Conservation (phyloP, 2,888 invertebrate species). For the Pycnomerus fuliginosus region DNA sequence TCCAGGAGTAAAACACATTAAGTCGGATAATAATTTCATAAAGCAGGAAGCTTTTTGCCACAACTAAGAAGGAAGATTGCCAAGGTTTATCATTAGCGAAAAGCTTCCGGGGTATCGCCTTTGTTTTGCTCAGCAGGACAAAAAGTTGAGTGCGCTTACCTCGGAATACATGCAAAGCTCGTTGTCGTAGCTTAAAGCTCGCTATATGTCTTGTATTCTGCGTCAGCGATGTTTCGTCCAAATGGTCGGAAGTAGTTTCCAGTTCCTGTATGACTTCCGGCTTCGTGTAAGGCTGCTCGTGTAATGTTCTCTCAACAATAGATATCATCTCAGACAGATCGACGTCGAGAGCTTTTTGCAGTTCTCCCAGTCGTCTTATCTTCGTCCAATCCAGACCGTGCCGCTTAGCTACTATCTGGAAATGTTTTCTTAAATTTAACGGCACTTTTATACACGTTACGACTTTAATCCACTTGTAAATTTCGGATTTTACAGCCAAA, state of each 20-base stretch:
- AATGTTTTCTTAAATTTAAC: too few relatives aligned
- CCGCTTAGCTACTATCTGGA: conserved; percentile 67
- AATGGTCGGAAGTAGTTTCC: conserved; percentile 59
- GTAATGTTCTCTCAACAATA: conserved; percentile 64
- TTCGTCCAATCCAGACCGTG: conserved; percentile 63
- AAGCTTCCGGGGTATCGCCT: too few relatives aligned
- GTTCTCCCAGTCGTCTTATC: conserved; percentile 67
- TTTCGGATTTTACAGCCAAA: too few relatives aligned
- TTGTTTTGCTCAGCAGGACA: too few relatives aligned
- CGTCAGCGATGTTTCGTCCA: conserved; percentile 67
- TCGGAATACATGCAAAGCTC: conserved; percentile 87
- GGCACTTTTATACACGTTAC: too few relatives aligned
- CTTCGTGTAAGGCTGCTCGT: conserved; percentile 67
- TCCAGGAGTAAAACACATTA: too few relatives aligned
- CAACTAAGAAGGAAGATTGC: too few relatives aligned
- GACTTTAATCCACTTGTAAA: too few relatives aligned
- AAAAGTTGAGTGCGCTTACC: conserved; percentile 52
- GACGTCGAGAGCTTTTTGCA: conserved; percentile 67
- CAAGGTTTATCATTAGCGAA: too few relatives aligned
- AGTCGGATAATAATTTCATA: too few relatives aligned
- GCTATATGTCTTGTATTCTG: conserved; percentile 63
- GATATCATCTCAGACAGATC: conserved; percentile 68
- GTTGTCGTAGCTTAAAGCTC: conserved; percentile 76
- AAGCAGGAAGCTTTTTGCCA: conserved; percentile 7
- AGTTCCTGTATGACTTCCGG: conserved; percentile 66